A percentile compares a stretch with the other conserved stretches of the same genome.
These are phyloP conservation scores for Lepidonotus clava DNA, from an alignment of 2,888 invertebrate species.

Conservation along the genomic window DNA sequence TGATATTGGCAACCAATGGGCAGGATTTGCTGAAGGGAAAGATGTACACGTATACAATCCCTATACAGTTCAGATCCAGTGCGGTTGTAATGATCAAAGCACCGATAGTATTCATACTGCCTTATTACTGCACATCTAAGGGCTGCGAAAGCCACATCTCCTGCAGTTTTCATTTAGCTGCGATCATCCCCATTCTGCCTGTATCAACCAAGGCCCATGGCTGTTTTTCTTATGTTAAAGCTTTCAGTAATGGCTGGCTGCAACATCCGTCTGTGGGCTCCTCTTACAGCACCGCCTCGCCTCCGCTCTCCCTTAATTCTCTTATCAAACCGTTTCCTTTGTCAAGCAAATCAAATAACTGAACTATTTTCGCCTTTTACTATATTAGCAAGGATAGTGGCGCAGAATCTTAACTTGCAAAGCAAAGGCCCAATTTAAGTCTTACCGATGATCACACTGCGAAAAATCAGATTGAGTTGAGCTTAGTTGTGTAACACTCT, in stretches of 20 bases:
- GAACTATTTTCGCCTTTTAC: no score
- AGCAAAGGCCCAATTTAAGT: no score
- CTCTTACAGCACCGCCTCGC: neutral
- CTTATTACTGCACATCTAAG: neutral
- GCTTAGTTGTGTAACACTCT: no score
- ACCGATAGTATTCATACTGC: neutral
- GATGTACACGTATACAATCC: no score
- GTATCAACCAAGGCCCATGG: neutral
- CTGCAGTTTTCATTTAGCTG: neutral
- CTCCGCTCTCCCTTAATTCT: conserved; percentile 18
- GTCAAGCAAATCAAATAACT: neutral
- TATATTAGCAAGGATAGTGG: no score
- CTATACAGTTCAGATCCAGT: no score
- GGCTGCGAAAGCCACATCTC: neutral
- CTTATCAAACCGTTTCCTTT: conserved; percentile 3
- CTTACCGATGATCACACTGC: no score
- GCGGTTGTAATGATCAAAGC: neutral
- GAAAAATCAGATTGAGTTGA: no score
- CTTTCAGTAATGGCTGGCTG: neutral
- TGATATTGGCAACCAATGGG: no score
- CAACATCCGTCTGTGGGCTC: neutral
- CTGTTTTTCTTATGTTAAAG: neutral
- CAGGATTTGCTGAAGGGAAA: no score
- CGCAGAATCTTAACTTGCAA: no score
- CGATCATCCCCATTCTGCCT: neutral